A percentile compares a stretch with the other conserved stretches of the same genome.
These are phyloP conservation scores for Porites australiensis DNA, from an alignment of 64 coral and sea anemone species.

Conservation along the genomic window DNA sequence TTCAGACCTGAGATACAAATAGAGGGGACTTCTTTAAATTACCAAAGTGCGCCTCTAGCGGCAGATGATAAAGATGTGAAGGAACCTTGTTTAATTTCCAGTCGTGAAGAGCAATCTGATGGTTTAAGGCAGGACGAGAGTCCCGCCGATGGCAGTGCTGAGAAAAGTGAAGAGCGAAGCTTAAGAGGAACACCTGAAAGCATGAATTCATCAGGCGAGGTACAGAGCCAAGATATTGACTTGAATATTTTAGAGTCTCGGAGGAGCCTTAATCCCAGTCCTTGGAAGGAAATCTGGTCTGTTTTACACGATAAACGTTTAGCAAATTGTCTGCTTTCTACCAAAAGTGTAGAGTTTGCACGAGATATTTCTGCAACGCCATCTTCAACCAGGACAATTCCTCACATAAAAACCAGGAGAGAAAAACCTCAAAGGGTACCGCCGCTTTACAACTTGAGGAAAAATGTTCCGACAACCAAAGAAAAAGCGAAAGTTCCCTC, in stretches of 20 bases:
- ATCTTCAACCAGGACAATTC: constrained; percentile 19
- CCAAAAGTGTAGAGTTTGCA: constrained; percentile 8
- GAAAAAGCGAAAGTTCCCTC: background rate
- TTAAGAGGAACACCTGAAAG: too few relatives aligned
- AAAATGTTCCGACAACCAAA: background rate
- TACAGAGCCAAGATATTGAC: background rate
- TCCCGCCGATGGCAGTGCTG: background rate
- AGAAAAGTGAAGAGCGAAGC: background rate
- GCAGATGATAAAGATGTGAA: background rate
- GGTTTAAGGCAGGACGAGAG: background rate
- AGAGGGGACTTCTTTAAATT: constrained; percentile 12
- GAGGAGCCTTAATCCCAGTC: constrained; percentile 11
- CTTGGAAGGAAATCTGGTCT: constrained; percentile 28
- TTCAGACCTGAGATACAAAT: background rate
- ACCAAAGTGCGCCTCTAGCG: background rate
- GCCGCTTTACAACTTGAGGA: constrained; percentile 12
- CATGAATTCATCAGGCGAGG: background rate
- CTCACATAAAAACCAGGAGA: background rate
- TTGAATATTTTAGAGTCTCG: background rate
- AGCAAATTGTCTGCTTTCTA: background rate
- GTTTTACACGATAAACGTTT: constrained; percentile 6
- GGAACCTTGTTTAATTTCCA: background rate
- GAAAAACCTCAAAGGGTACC: constrained; percentile 27
- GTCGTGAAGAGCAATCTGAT: background rate
- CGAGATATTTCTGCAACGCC: background rate